Percentiles rank a stretch among this genome's conserved stretches.
Conservation (phyloP, 2,113 vertebrate genomes). For the Felis catus region F.catus_Fca126_mat1.0 CM031420.1:74216001-74216500, state of each 20-base stretch:
- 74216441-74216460: not conserved
- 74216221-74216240: not conserved
- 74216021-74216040: not conserved
- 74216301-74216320: conserved; percentile 33
- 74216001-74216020: not conserved
- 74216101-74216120: not conserved
- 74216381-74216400: not conserved
- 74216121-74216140: not conserved
- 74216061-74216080: not conserved
- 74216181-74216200: not conserved
- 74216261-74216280: not conserved
- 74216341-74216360: not conserved
- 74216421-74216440: not conserved
- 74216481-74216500: not conserved
- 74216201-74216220: not conserved
- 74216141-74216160: not conserved
- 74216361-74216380: not conserved
- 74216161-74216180: not conserved
- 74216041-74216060: not conserved
- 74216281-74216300: not conserved
- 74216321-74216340: not conserved
- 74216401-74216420: not conserved
- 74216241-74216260: not conserved
- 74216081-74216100: not conserved
- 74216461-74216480: not conserved